Evolutionary conservation across 2,113 vertebrate genomes (phyloP), one percentile per base, ranked within the genome.

Genomic region (Naja naja): DNA sequence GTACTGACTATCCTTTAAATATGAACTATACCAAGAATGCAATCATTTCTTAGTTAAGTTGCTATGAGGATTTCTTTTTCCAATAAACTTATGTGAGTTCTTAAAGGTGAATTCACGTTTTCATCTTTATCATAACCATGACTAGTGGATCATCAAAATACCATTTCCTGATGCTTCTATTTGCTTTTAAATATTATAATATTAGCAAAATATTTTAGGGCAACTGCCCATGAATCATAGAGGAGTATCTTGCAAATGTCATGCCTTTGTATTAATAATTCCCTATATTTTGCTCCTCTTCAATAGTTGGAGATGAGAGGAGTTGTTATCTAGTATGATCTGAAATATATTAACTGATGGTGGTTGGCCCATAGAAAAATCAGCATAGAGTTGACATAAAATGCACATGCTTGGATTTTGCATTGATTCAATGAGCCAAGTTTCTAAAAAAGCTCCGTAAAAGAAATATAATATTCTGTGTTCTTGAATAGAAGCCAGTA

Each of bases 1-100:
- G 60, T 86, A 93, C 25, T 74, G 95, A 92, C 94, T 74, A 39
- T 45, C 4, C 90, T 97, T 97, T 93, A 49, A 93, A 91, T 90
- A 89, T 0, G 23, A 4, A 22, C 64, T 92, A 88, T 93, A 86
- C 56, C 60, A 91, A 90, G 96, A 96, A 94, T 93, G 20, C 91
- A 95, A 92, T 34, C 91, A 93, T 49, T 95, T 94, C 93, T 93
- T 93, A 56, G 25, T 91, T 85, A 89, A 55, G 43, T 87, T 87
- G 30, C 87, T 45, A 95, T 94, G 56, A 87, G 89, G 89, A 93
- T 95, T 95, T n/a, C 43, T 52, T 18, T 18, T 94, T 88, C 93
- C 85, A 64, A 9, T 55, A 53, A 81, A 87, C 93, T 7, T 34
- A 34, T 89, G 55, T 0, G 0, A 30, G 0, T 0, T 12, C 16